Base-by-base conservation (phyloP, 1,140 invertebrate species). In the Platyscapa corneri region DNA sequence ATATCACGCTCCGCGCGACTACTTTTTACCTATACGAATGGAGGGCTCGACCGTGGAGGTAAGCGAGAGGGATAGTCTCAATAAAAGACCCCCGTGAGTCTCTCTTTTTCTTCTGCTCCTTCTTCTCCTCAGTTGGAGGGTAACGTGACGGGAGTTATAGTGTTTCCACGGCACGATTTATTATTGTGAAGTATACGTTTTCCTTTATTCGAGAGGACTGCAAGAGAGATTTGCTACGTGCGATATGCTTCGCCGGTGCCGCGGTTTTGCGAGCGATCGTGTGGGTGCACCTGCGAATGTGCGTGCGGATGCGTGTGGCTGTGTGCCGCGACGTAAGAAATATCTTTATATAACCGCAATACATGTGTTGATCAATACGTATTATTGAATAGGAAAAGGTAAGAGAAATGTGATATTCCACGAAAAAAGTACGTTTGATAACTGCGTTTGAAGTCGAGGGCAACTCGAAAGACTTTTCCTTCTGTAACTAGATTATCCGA, bases 71-170 rank as follows among this genome's bases (percentile, higher is more conserved):
- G 16, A 39, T 7, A 30, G 34, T 77, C 74, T 46, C 72, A 75
- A 82, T 74, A 82, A 60, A 60, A 37, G 81, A 42, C 16, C 49
- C 3, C 23, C 12, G 32, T 27, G 27, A 60, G 46, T 74, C 46
- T 56, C 27, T 75, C 56, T 37, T 42, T 37, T 64, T 67, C 42
- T 65, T 46, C 60, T 80, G 42, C 42, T 65, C 32, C 60, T 80
- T 67, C 39, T 67, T n/a, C 67, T 53, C 27, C 32, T 60, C 64
- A 72, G 67, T 70, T 46, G n/a, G 60, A n/a, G 14, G 49, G n/a
- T 75, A 80, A 85, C 77, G 83, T 64, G 83, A 78, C 83, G 34
- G 82, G 76, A 84, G 46, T 84, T 78, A 84, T 79, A 78, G 76
- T 79, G 42, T 84, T 79, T 39, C 83, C 56, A 20, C 64, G 76